Evolutionary conservation across 1,140 invertebrate species (phyloP).

Genomic region (Drosophila melanica): DNA sequence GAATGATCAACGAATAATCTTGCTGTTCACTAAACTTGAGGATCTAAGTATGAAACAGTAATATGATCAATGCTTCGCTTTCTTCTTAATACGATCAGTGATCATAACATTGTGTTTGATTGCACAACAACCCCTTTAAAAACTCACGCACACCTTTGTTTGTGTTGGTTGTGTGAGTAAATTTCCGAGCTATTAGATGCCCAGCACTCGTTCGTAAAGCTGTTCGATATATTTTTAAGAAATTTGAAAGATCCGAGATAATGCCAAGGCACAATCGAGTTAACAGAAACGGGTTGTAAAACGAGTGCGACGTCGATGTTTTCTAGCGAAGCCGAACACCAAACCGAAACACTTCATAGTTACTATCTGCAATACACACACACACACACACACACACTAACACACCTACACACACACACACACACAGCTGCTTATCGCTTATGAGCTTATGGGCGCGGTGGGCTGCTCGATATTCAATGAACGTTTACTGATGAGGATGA

Average conservation of each 20-base stretch:
- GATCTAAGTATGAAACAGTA: background rate
- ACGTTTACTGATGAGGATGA: slow-evolving; percentile 53
- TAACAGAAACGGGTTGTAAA: slow-evolving; percentile 64
- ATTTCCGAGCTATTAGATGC: slow-evolving; percentile 11
- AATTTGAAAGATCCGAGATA: slow-evolving; percentile 68
- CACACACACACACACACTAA: slow-evolving; percentile 6
- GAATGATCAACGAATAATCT: too few relatives aligned
- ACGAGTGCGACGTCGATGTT: slow-evolving; percentile 55
- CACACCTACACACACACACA: slow-evolving; percentile 12
- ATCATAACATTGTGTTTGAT: slow-evolving; percentile 14
- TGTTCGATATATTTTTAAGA: slow-evolving; percentile 48
- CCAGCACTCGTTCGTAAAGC: background rate
- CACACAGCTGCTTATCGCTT: slow-evolving; percentile 69
- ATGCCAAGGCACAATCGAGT: slow-evolving; percentile 62
- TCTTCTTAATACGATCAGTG: too few relatives aligned
- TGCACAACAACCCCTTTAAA: slow-evolving; percentile 1
- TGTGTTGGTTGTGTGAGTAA: slow-evolving; percentile 6
- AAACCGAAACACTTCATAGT: slow-evolving; percentile 32
- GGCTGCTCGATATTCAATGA: slow-evolving; percentile 68
- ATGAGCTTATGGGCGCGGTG: slow-evolving; percentile 47
- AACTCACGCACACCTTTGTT: slow-evolving; percentile 19
- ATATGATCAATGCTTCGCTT: too few relatives aligned
- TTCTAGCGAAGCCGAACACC: slow-evolving; percentile 55
- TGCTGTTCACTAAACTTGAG: background rate
- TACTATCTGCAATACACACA: slow-evolving; percentile 47